Percentiles rank a stretch among this genome's conserved stretches.
These are phyloP conservation scores for Cnemophilus loriae DNA, from an alignment of 2,113 vertebrate genomes.

Conservation along the genomic window DNA sequence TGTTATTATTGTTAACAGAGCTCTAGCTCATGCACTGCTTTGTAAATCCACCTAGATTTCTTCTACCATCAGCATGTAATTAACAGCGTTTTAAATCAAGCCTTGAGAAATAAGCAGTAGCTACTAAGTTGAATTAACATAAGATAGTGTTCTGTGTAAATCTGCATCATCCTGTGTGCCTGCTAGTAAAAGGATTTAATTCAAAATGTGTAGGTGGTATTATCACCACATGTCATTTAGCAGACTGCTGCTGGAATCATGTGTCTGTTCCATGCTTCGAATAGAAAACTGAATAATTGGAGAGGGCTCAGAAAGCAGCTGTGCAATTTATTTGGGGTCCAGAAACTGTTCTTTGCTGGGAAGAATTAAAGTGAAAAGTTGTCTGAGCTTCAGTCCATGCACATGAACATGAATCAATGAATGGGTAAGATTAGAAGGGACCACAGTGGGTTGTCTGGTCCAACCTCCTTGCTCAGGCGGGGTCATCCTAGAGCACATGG, in stretches of 20 bases:
- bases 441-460: background rate
- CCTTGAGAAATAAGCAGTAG: constrained; percentile 1
- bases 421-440: background rate
- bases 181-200: background rate
- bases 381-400: background rate
- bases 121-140: constrained; percentile 1
- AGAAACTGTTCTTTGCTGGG: background rate
- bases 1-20: background rate
- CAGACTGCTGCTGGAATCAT: background rate
- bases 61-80: background rate
- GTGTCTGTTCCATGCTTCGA: background rate
- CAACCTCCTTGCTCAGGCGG: background rate
- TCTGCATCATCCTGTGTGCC: background rate
- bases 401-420: background rate
- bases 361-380: background rate
- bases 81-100: background rate
- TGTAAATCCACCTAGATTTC: background rate
- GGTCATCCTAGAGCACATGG: background rate
- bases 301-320: background rate
- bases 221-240: background rate
- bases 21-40: background rate
- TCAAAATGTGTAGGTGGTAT: background rate
- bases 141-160: background rate
- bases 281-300: background rate
- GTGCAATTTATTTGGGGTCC: background rate